Evolutionary conservation across 2,113 vertebrate species (phyloP).

Genomic region (Montifringilla adamsi): DNA sequence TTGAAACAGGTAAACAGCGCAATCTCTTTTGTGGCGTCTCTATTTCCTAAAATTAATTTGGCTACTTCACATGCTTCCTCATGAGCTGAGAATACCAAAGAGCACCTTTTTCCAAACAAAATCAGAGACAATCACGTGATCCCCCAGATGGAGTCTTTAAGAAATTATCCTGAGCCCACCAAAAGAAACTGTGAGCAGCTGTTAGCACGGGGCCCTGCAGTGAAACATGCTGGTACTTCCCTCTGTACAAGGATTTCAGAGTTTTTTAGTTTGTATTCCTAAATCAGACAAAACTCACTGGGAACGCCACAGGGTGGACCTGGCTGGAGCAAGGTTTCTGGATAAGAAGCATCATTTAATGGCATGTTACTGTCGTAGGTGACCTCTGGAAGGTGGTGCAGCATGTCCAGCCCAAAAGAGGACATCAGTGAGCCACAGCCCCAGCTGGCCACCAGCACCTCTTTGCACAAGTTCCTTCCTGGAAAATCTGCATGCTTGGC

Average conservation of each 20-base stretch:
- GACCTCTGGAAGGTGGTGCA: neutral
- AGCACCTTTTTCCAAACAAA: neutral
- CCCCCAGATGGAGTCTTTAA: neutral
- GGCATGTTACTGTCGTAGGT: fast-evolving
- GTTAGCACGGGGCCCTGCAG: neutral
- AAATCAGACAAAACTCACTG: neutral
- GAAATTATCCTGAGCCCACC: neutral
- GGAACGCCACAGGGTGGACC: neutral
- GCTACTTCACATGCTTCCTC: neutral
- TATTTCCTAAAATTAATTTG: neutral
- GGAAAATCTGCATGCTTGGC: neutral
- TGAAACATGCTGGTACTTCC: neutral
- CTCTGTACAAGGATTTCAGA: neutral
- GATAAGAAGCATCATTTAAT: neutral
- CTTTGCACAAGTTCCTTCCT: neutral
- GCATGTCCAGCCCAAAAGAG: neutral
- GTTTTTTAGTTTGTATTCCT: neutral
- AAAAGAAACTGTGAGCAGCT: neutral
- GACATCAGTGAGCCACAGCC: neutral
- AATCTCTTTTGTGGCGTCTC: fast-evolving
- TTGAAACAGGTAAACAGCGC: neutral
- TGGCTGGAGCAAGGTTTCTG: neutral
- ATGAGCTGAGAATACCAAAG: too few species aligned
- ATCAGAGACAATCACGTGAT: fast-evolving
- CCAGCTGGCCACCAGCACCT: neutral